Evolutionary conservation across 64 coral and sea anemone genomes (phyloP), one percentile per base, ranked within the genome.

Genomic region (Orbicella faveolata): DNA sequence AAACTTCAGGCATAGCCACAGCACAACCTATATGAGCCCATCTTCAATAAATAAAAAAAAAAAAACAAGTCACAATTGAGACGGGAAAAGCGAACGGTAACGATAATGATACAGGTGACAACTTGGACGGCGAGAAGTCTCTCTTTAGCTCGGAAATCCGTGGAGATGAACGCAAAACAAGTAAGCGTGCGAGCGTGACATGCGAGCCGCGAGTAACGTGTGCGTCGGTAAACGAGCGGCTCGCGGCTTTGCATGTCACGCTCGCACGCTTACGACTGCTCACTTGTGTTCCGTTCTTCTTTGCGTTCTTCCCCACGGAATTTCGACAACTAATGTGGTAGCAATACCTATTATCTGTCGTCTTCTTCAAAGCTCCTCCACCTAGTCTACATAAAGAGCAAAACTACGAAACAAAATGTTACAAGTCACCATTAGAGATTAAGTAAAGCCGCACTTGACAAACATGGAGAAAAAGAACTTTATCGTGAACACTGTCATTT

Each of bases 11-110:
- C 67, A 96, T 74, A 25, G 91, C 84, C 36, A 96, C 51, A 34
- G 95, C 95, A 75, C 95, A 96, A 10, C 91, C 95, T 88, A 96
- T 74, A 30, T 96, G 95, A 52, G 83, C 88, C 95, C 95, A 96
- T 73, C 95, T 96, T 20, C 10, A 35, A 55, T 10, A 48, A 48
- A 75, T 23, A 23, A 2, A 63, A 76, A 4, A 63, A 33, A n/a
- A 23, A 8, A 63, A 7, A 72, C 34, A 26, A 79, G 23, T 21
- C 20, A 30, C 61, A 64, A 48, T 62, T 52, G 66, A 11, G 4
- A 44, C 0, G 17, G 23, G 14, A 26, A 20, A 4, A 19, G 33
- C 16, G 19, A 1, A 52, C 20, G 13, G 10, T 48, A 20, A 68
- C 10, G 23, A 74, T 13, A 72, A 13, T n/a, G 25, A 70, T 17